Conservation (phyloP, 1,140 invertebrate species). For the Samia ricini region DNA sequence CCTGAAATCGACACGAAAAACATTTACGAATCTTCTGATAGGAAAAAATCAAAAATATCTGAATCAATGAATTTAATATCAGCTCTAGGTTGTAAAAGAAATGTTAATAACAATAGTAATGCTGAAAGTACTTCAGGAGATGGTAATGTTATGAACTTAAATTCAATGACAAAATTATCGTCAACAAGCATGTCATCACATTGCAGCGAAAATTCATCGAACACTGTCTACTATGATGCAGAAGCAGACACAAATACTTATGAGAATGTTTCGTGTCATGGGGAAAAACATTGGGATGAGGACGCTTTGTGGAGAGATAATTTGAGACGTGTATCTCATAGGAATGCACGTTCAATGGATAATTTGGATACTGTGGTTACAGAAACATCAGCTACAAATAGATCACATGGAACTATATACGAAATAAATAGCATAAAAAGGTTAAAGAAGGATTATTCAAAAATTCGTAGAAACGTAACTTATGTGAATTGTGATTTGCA, state of each 20-base stretch:
- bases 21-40: conserved; percentile 84
- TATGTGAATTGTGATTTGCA: conserved; percentile 86
- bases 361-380: conserved; percentile 82
- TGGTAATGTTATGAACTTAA: conserved; percentile 34
- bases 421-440: conserved; percentile 67
- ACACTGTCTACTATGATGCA: conserved; percentile 70
- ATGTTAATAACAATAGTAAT: conserved; percentile 36
- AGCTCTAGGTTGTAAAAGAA: conserved; percentile 76
- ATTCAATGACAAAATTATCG: conserved; percentile 46
- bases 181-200: conserved; percentile 69
- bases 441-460: conserved; percentile 59
- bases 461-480: conserved; percentile 82
- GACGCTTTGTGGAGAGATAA: conserved; percentile 89
- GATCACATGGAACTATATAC: conserved; percentile 43
- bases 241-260: conserved; percentile 65
- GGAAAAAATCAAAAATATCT: conserved; percentile 79
- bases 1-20: conserved; percentile 86
- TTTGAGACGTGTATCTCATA: conserved; percentile 85
- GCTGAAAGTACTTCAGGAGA: conserved; percentile 40
- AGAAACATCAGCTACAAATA: conserved; percentile 42
- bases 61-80: conserved; percentile 73
- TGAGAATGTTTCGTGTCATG: conserved; percentile 73
- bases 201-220: conserved; percentile 68
- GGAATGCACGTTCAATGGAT: conserved; percentile 89
- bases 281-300: conserved; percentile 89